Evolutionary conservation across 2,113 vertebrate genomes (phyloP), one percentile per base, ranked within the genome.

Genomic region (Megalops atlanticus): DNA sequence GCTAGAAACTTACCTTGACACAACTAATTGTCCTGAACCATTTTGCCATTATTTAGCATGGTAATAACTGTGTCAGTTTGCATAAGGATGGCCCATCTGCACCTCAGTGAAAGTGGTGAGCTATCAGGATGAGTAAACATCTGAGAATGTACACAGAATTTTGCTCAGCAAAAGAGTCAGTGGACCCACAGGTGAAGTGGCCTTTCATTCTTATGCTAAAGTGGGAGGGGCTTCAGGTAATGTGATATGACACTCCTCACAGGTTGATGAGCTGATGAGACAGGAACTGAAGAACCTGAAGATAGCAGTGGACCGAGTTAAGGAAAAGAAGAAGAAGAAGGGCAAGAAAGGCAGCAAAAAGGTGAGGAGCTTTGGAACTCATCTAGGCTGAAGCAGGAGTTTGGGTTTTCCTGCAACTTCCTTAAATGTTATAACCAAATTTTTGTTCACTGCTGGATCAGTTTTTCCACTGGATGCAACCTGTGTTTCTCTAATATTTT

Each of bases 251-350:
- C n/a, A 43, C 21, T 47, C 45, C 82, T 18, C 16, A 64, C n/a
- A 97, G 96, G 95, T 96, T 0, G 95, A 95, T 75, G 91, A 95
- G 73, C 33, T 95, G 80, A 96, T 97, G 95, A 87, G 92, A 8
- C 93, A 95, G 80, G 94, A 96, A 1, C 85, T 97, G 24, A 87
- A 92, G 84, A 93, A 92, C 39, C 86, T 97, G 43, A 96, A 87
- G 39, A 71, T 95, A 38, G 84, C 88, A 7, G 89, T 97, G 83
- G 94, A 95, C 88, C 91, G 85, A 80, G 94, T 95, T 40, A 91
- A 82, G 33, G 89, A 84, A 0, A 7, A 47, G 83, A 85, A 87
- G 24, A 38, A 33, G n/a, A 80, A 77, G 70, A 88, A 84, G 74
- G 84, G 86, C 35, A 90, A 92, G 80, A 91, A 88, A 85, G 69